These are phyloP conservation scores for Stichodactyla helianthus DNA, from an alignment of 64 coral and sea anemone genomes.

Conservation along the genomic window DNA sequence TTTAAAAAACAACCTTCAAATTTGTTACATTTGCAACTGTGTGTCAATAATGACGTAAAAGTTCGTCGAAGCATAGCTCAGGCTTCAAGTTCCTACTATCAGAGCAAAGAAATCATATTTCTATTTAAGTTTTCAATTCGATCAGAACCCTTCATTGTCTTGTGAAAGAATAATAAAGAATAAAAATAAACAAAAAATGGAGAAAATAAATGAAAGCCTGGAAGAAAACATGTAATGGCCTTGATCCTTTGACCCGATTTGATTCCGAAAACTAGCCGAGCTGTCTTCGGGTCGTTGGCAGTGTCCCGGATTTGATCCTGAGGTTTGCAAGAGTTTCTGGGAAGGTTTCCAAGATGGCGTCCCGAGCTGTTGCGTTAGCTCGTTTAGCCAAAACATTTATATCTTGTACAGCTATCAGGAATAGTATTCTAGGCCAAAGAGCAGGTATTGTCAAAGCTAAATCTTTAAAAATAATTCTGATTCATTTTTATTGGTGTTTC, in stretches of 20 bases:
- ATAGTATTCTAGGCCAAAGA: not conserved
- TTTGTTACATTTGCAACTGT: not conserved
- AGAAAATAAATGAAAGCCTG: too few relatives aligned
- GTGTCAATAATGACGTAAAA: not conserved
- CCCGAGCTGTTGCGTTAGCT: conserved; percentile 8
- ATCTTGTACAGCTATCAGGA: not conserved
- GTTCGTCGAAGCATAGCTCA: not conserved
- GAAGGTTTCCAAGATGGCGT: conserved; percentile 30
- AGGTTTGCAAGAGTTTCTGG: not conserved
- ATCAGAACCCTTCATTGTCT: not conserved
- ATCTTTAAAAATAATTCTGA: not conserved
- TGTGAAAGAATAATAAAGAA: too few relatives aligned
- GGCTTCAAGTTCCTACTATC: too few relatives aligned
- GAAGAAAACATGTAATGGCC: too few relatives aligned
- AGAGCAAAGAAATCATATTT: not conserved
- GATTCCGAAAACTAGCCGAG: not conserved
- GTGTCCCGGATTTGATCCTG: conserved; percentile 11
- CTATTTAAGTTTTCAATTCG: not conserved
- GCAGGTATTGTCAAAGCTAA: not conserved
- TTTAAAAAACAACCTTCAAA: too few relatives aligned
- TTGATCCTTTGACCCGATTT: not conserved
- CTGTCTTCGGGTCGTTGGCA: not conserved
- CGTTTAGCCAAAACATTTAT: conserved; percentile 5
- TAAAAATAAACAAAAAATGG: too few relatives aligned
- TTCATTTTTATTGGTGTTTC: not conserved